A percentile compares a stretch with the other conserved stretches of the same genome.
Evolutionary conservation across 2,888 invertebrate species (phyloP).

Genomic region (Silvanus unidentatus): DNA sequence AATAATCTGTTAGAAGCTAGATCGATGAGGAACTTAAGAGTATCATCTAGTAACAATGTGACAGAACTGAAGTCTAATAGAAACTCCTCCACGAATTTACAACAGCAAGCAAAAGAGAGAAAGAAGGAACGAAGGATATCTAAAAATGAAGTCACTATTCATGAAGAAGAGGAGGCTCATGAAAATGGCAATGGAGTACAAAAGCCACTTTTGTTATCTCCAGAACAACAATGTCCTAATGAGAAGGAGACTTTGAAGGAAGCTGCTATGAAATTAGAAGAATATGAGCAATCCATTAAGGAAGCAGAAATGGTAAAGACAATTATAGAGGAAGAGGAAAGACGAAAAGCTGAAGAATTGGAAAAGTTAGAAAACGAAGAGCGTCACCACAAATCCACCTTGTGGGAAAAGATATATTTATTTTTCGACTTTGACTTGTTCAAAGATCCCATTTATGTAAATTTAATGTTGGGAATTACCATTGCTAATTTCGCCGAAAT

Average conservation of each 20-base stretch:
- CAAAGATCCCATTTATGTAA: slow-evolving; percentile 63
- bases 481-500: slow-evolving; percentile 66
- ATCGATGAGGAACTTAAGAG: slow-evolving; percentile 11
- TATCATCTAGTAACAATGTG: slow-evolving; percentile 31
- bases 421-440: slow-evolving; percentile 68
- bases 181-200: not conserved
- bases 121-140: slow-evolving; percentile 25
- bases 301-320: slow-evolving; percentile 7
- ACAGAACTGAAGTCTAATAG: slow-evolving; percentile 21
- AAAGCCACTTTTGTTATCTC: not conserved
- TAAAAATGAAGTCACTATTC: slow-evolving; percentile 20
- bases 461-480: slow-evolving; percentile 65
- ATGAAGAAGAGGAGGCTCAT: slow-evolving; percentile 10
- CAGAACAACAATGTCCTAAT: slow-evolving; percentile 15
- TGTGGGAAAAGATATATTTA: slow-evolving; percentile 53
- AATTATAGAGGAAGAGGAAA: slow-evolving; percentile 1
- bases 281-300: slow-evolving; percentile 38
- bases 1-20: slow-evolving; percentile 31
- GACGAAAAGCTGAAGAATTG: slow-evolving; percentile 4
- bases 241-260: slow-evolving; percentile 56
- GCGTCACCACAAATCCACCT: slow-evolving; percentile 39
- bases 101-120: slow-evolving; percentile 18
- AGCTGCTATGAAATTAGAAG: slow-evolving; percentile 51
- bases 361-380: slow-evolving; percentile 14
- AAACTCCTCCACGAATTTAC: slow-evolving; percentile 15